These are phyloP conservation scores for Eupithecia subumbrata DNA, from an alignment of 2,888 invertebrate genomes.

Conservation along the genomic window DNA sequence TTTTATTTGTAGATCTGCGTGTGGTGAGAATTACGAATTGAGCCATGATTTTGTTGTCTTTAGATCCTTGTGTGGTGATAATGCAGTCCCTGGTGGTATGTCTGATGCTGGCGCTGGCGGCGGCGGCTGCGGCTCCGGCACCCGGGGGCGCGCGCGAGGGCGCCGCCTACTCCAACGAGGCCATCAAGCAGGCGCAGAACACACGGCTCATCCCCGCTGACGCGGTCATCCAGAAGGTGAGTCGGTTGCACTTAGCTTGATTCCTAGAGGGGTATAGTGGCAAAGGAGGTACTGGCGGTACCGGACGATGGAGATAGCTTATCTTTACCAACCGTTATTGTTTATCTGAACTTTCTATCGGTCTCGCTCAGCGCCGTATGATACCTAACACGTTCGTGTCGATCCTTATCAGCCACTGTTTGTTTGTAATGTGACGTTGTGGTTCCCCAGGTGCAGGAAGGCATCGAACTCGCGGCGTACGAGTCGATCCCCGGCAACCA, in stretches of 20 bases:
- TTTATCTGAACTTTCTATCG: constrained; percentile 23
- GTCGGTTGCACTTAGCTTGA: neutral
- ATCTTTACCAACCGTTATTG: neutral
- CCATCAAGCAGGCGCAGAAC: constrained; percentile 93
- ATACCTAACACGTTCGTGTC: neutral
- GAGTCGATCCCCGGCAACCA: constrained; percentile 94
- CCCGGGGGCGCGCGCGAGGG: constrained; percentile 87
- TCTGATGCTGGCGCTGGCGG: constrained; percentile 76
- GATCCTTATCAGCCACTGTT: neutral
- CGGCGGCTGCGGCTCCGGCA: constrained; percentile 82
- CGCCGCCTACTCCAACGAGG: constrained; percentile 92
- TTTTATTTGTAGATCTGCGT: too few species aligned
- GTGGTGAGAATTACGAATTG: neutral
- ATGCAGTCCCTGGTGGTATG: constrained; percentile 74
- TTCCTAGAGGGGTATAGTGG: neutral
- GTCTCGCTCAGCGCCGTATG: neutral
- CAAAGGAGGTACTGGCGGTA: neutral
- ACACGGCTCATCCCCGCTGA: constrained; percentile 93
- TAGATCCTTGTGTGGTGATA: constrained; percentile 29
- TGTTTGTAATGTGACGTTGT: neutral
- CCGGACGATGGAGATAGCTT: neutral
- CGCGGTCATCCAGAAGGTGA: constrained; percentile 92
- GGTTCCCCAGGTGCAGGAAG: constrained; percentile 88
- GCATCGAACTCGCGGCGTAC: constrained; percentile 93
- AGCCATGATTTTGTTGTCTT: neutral